Evolutionary conservation across 1,140 invertebrate species (phyloP), one percentile per base, ranked within the genome.

Genomic region (Lasioglossum baleicum): DNA sequence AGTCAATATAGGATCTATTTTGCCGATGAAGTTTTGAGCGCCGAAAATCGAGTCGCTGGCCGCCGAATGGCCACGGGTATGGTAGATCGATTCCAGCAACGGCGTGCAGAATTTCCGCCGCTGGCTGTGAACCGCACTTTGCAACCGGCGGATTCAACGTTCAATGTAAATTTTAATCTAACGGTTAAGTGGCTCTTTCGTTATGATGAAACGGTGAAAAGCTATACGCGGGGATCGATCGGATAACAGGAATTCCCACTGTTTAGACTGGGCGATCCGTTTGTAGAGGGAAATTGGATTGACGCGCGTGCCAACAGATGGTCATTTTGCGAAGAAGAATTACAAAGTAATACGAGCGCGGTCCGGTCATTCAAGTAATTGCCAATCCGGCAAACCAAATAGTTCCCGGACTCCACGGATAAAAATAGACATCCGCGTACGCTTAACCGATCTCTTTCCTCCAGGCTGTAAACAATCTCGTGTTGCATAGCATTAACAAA

Each of bases 41-140:
- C 44, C 61, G 42, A 60, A 77, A 86, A 85, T 70, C 48, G 74
- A 20, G 53, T 61, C 67, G 58, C 71, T 76, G n/a, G 67, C 42
- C 66, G 58, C 68, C 56, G 58, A 42, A 72, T 51, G n/a, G 42
- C 35, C 35, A 20, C 63, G 35, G 35, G 35, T 5, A 35, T 5
- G 77, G 70, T 42, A 58, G 64, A 83, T 83, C 63, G 74, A 75
- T 65, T 22, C 42, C 56, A 20, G 20, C 5, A n/a, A 15, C 22
- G 48, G 40, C n/a, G 40, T 15, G 48, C 44, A 40, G 81, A 78
- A 66, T 58, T 82, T 72, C 65, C 63, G 22, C 61, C 53, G 42
- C 26, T 7, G 66, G 31, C 35, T 40, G 10, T 56, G 64, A 26
- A 4, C 44, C n/a, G 58, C 40, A 26, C 74, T 44, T 71, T 60